Conservation (phyloP, 2,888 invertebrate species). For the Allygus modestus region DNA sequence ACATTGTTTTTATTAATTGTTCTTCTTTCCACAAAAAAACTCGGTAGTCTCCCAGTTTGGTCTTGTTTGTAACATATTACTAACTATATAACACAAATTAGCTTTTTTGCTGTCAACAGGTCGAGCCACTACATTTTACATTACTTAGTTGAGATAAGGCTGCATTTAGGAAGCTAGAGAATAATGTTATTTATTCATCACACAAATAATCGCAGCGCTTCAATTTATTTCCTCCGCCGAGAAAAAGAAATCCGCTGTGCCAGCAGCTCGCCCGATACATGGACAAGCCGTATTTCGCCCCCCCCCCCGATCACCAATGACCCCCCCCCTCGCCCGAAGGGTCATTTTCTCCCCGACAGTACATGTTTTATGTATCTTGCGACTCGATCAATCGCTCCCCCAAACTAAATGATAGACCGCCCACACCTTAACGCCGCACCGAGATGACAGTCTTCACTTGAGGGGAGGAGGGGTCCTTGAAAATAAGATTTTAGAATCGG, state of each 20-base stretch:
- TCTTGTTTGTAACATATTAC: too few species aligned
- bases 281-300: background rate
- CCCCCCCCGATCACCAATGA: too few species aligned
- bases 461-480: background rate
- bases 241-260: background rate
- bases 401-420: slow-evolving; percentile 32
- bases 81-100: too few species aligned
- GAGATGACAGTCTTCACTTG: background rate
- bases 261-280: background rate
- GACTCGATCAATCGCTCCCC: slow-evolving; percentile 52
- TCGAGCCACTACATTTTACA: too few species aligned
- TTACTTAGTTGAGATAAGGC: too few species aligned
- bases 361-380: slow-evolving; percentile 56
- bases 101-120: too few species aligned
- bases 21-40: too few species aligned
- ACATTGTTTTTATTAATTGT: too few species aligned
- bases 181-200: too few species aligned
- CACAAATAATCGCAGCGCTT: background rate
- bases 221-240: background rate
- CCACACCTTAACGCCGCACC: background rate
- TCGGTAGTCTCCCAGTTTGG: too few species aligned
- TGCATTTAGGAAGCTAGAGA: too few species aligned
- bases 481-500: too few species aligned
- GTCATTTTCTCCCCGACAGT: slow-evolving; percentile 39
- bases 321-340: slow-evolving; percentile 18